Evolutionary conservation across 2,797 vertebrate species (phyloP).

Genomic region (Peromyscus nudipes): DNA sequence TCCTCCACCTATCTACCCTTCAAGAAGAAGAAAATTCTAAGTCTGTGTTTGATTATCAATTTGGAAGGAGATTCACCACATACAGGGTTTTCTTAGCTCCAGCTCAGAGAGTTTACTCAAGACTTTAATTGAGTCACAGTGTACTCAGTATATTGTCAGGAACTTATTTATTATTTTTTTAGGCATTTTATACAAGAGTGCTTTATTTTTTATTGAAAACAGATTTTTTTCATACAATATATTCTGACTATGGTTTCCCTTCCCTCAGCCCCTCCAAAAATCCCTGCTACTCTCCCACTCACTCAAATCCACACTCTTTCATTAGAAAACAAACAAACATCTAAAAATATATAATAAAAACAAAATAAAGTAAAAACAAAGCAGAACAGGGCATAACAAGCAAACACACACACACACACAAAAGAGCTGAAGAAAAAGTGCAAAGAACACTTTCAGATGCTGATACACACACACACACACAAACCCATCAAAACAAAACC

Average conservation of each 20-base stretch:
- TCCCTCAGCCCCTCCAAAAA: neutral
- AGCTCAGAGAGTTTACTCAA: neutral
- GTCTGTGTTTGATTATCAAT: neutral
- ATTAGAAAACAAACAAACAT: neutral
- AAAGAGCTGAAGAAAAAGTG: neutral
- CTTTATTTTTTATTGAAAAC: neutral
- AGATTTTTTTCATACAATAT: neutral
- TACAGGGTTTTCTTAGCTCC: neutral
- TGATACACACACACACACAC: neutral
- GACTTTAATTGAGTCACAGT: neutral
- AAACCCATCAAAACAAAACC: neutral
- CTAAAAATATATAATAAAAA: neutral
- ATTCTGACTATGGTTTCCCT: neutral
- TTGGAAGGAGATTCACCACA: neutral
- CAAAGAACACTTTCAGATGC: neutral
- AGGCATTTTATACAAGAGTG: neutral
- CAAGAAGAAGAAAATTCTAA: neutral
- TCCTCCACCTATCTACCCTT: neutral
- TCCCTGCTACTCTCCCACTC: too few species aligned
- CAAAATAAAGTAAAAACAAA: neutral
- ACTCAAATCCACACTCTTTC: neutral
- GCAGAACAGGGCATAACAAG: neutral
- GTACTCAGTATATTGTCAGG: neutral
- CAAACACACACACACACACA: too few species aligned
- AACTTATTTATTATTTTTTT: neutral